Evolutionary conservation across 2,888 invertebrate species (phyloP).

Genomic region (Morinoia aosen): DNA sequence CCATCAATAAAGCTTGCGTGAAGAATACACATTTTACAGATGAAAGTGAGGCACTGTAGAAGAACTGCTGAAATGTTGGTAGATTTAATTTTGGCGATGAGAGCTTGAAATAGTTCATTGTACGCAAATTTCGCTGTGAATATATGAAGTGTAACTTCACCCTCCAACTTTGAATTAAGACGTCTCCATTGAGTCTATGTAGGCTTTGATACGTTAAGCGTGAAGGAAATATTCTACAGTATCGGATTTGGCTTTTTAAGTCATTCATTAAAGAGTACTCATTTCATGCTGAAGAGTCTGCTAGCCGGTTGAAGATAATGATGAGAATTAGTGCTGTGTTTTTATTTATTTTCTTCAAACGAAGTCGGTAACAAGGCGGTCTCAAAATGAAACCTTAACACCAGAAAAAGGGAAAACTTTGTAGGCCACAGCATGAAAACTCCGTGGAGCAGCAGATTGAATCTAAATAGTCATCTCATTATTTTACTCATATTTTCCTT

Average conservation of each 20-base stretch:
- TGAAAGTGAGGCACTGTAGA: not conserved
- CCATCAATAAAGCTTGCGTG: not conserved
- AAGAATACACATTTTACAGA: not conserved
- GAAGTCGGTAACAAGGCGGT: not conserved
- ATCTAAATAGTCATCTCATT: not conserved
- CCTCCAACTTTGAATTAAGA: not conserved
- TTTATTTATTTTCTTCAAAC: not conserved
- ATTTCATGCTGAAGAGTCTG: too few species aligned
- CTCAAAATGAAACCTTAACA: not conserved
- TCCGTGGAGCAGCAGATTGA: not conserved
- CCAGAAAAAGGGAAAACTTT: not conserved
- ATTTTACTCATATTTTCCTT: not conserved
- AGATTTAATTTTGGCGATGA: not conserved
- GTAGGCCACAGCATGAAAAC: not conserved
- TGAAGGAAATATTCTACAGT: not conserved
- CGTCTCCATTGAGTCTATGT: not conserved
- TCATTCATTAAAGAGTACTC: not conserved
- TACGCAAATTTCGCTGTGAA: not conserved
- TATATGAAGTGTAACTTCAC: not conserved
- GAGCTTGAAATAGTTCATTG: not conserved
- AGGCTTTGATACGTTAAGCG: not conserved
- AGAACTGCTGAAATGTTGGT: not conserved
- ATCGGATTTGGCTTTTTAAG: not conserved
- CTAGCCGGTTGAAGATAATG: too few species aligned
- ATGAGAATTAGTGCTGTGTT: not conserved